These are phyloP conservation scores for Patella ulyssiponensis DNA, from an alignment of 2,888 invertebrate genomes.

Conservation along the genomic window DNA sequence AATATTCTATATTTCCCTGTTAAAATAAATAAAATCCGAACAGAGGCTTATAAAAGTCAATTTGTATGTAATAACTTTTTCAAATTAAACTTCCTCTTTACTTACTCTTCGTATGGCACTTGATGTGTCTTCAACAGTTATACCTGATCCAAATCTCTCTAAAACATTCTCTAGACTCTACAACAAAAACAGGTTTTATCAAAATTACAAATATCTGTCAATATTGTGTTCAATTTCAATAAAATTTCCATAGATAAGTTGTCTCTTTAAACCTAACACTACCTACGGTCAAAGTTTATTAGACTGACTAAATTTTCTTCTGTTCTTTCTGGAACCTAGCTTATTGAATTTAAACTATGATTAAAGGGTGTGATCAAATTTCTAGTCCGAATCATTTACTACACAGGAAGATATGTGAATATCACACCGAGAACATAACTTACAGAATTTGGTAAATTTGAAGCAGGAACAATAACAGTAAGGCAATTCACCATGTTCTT, in stretches of 20 bases:
- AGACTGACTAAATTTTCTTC: no score
- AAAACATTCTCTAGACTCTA: constrained; percentile 63
- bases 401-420: no score
- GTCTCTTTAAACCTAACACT: no score
- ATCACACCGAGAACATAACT: constrained; percentile 30
- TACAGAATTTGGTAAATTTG: constrained; percentile 69
- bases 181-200: constrained; percentile 10
- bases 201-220: neutral
- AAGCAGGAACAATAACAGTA: constrained; percentile 65
- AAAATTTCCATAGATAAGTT: no score
- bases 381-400: no score
- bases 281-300: no score
- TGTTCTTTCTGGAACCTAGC: no score
- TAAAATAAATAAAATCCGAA: constrained; percentile 3
- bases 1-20: constrained; percentile 69
- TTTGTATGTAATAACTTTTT: no score
- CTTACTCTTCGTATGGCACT: constrained; percentile 62
- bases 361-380: no score
- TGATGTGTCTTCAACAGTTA: constrained; percentile 64
- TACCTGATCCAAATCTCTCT: constrained; percentile 64
- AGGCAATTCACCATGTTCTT: constrained; percentile 68
- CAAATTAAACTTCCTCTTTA: neutral
- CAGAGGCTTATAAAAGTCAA: no score
- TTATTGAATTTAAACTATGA: no score
- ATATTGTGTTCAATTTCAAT: neutral